Evolutionary conservation across 30 jellyfish, hydroid and myxozoan species (phyloP), one percentile per base, ranked within the genome.

Genomic region (Nemopilema nomurai): DNA sequence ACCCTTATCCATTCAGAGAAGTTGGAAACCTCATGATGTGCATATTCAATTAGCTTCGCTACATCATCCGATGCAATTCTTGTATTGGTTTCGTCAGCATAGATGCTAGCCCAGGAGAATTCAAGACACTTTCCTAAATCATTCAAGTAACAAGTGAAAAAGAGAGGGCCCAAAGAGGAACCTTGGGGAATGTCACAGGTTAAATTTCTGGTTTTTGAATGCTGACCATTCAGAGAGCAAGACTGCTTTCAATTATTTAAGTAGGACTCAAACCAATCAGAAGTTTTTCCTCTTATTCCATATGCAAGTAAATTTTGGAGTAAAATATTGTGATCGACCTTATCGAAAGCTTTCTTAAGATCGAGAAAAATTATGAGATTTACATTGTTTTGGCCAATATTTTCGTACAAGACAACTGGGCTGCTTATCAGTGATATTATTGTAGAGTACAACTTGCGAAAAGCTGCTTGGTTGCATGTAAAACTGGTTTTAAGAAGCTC

Each of bases 161-260:
- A 82, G 26, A 65, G 90, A 68, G 90, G 90, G 31, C 82, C 82
- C 32, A 66, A 80, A 80, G 82, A 80, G 49, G 90, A 80, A 20
- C 90, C 90, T 80, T 80, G 90, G 49, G 57, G 90, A 65, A 80
- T 80, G 33, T 71, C 82, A 29, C 82, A 65, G 81, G 73, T 66
- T 28, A 30, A 17, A 27, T 27, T 27, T 24, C 28, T 63, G 81
- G 73, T 53, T 68, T 68, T 80, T 33, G 77, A 63, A 31, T 68
- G 71, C 29, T 68, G 69, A 23, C 90, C 29, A 33, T 80, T 31
- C 57, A 41, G 57, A 33, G 73, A 65, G 71, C 23, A 68, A n/a
- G 31, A 65, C 16, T 51, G 68, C 32, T 80, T 67, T 65, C 82
- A 63, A 18, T 68, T 66, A 28, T 67, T 50, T 80, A 33, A 16